Evolutionary conservation across 2,888 invertebrate genomes (phyloP), one percentile per base, ranked within the genome.

Genomic region (Troides helena): DNA sequence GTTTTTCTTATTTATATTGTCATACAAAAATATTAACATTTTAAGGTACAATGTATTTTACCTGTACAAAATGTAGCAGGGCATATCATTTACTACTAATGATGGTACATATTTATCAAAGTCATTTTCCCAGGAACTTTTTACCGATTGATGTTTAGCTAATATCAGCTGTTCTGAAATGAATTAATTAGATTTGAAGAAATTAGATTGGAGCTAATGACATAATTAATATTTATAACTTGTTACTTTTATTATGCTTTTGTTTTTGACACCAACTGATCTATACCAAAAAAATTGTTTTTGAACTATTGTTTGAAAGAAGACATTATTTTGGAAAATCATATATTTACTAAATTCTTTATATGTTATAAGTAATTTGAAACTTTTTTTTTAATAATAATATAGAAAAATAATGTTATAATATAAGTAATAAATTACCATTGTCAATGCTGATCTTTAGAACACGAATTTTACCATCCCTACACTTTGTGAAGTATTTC

Each of bases 1-100:
- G 39, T 39, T 39, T 39, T 39, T 39, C 2, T 36, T 36, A 36
- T 8, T 36, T 36, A 14, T 14, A 14, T 23, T 21, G 14, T 56
- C 56, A 7, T 57, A 57, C 7, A 8, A 62, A 23, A 62, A 46
- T 62, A 0, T 61, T 21, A 36, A 18, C 12, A 61, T 12, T 36
- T 6, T 50, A 50, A 12, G 46, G 58, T 36, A 61, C 68, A 59
- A 62, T 56, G 17, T 58, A n/a, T 25, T 70, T 82, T 87, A 95
- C 95, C 98, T 95, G 85, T 96, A 98, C 67, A 99, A 92, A 75
- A 99, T 94, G 84, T 98, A 99, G 78, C 98, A 97, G 30, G 99
- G 99, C 78, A 96, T 95, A 83, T 95, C 95, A 78, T 95, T 95
- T 76, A 96, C 95, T 65, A 97, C 92, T 71, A 97, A 82, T 1